A percentile compares a stretch with the other conserved stretches of the same genome.
Evolutionary conservation across 2,888 invertebrate genomes (phyloP).

Genomic region (Xestia xanthographa): DNA sequence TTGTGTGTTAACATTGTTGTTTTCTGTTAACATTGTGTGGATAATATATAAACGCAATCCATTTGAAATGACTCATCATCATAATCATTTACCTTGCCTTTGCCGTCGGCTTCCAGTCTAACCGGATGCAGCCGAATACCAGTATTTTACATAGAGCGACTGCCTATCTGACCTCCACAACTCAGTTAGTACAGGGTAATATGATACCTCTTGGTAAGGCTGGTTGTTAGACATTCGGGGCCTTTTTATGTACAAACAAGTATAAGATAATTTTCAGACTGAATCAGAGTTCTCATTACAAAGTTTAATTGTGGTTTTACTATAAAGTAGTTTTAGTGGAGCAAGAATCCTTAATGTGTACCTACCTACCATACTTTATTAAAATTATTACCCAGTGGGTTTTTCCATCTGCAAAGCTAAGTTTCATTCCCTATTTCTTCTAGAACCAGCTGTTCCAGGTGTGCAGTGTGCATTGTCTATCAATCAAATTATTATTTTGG

Average conservation of each 20-base stretch:
- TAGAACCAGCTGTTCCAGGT: not conserved
- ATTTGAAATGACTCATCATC: not conserved
- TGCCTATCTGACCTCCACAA: not conserved
- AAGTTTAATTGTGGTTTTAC: conserved; percentile 10
- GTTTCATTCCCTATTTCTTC: not conserved
- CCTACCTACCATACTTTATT: not conserved
- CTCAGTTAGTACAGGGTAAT: not conserved
- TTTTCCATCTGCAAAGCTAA: not conserved
- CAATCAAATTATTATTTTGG: not conserved
- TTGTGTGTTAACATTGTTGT: too few relatives aligned
- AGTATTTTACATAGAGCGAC: not conserved
- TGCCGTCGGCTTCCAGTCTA: not conserved
- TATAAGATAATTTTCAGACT: not conserved
- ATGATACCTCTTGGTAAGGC: not conserved
- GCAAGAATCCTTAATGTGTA: not conserved
- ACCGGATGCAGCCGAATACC: not conserved
- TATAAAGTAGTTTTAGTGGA: conserved; percentile 9
- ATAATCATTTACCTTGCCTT: not conserved
- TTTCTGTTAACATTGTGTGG: not conserved
- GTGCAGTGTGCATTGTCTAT: not conserved
- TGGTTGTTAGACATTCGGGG: not conserved
- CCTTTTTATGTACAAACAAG: not conserved
- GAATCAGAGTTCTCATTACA: conserved; percentile 7
- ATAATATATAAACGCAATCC: not conserved
- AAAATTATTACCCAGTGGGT: not conserved